Percentiles rank a stretch among this genome's conserved stretches.
Evolutionary conservation across 2,888 invertebrate species (phyloP).

Genomic region (Melanophora roralis): DNA sequence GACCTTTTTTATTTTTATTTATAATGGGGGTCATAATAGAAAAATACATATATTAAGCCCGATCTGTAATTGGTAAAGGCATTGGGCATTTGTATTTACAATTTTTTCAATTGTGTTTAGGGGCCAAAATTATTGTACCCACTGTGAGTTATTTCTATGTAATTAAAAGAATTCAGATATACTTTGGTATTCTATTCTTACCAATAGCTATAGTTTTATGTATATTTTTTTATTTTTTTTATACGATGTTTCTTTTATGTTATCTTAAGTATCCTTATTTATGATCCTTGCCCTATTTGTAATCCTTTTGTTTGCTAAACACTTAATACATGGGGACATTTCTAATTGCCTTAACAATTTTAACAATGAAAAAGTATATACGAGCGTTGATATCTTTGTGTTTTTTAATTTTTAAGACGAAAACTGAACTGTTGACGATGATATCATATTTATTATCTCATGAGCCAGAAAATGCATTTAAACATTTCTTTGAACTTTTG

Average conservation of each 20-base stretch:
- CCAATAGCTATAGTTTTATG: not conserved
- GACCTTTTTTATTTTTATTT: no score
- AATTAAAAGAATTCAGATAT: constrained; percentile 30
- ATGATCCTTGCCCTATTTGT: not conserved
- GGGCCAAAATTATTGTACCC: no score
- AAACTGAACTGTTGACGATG: no score
- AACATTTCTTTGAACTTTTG: no score
- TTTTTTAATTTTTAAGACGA: no score
- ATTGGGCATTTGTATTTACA: no score
- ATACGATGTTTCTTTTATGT: constrained; percentile 11
- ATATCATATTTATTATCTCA: no score
- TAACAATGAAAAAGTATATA: not conserved
- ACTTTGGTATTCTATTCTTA: not conserved
- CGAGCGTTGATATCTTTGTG: not conserved
- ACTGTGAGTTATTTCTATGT: not conserved
- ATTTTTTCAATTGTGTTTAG: no score
- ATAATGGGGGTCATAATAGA: no score
- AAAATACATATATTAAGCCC: no score
- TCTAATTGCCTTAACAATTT: constrained; percentile 4
- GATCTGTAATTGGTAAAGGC: no score
- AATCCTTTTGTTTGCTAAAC: constrained; percentile 11
- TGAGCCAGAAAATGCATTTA: no score
- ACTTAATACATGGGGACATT: not conserved
- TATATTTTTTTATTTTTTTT: constrained; percentile 10
- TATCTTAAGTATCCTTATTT: constrained; percentile 8